Percentiles rank a stretch among this genome's conserved stretches.
Conservation (phyloP, 2,797 vertebrate genomes). For the Lithobates sylvaticus region DNA sequence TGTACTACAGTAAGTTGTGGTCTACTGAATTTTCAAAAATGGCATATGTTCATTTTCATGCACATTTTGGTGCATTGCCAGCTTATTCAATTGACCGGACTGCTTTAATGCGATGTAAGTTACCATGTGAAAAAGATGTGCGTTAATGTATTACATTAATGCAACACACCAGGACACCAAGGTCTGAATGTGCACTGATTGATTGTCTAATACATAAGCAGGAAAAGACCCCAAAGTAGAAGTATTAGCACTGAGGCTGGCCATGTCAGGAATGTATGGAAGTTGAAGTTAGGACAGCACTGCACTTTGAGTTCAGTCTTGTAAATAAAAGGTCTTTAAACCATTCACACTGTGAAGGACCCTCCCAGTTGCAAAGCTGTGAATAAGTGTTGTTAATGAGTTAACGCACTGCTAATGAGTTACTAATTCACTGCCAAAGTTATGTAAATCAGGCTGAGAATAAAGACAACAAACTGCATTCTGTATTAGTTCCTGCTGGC, state of each 20-base stretch:
- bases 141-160: no score
- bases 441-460: constrained; percentile 53
- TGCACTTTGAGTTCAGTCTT: not conserved
- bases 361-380: constrained; percentile 43
- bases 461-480: constrained; percentile 48
- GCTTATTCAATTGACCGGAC: no score
- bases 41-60: no score
- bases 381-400: constrained; percentile 60
- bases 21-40: no score
- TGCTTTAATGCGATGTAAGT: no score
- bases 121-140: no score
- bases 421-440: constrained; percentile 61
- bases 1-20: no score
- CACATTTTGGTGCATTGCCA: no score
- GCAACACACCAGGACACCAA: no score
- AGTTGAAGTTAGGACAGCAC: not conserved
- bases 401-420: constrained; percentile 62
- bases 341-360: constrained; percentile 37
- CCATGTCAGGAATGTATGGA: not conserved
- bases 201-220: no score
- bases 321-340: constrained; percentile 37
- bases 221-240: not conserved
- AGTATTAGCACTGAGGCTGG: not conserved
- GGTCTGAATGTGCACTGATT: no score
- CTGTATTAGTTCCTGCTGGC: constrained; percentile 34